Percentiles rank a stretch among this genome's conserved stretches.
Evolutionary conservation across 1,140 invertebrate genomes (phyloP).

Genomic region (Drosophila nebulosa): DNA sequence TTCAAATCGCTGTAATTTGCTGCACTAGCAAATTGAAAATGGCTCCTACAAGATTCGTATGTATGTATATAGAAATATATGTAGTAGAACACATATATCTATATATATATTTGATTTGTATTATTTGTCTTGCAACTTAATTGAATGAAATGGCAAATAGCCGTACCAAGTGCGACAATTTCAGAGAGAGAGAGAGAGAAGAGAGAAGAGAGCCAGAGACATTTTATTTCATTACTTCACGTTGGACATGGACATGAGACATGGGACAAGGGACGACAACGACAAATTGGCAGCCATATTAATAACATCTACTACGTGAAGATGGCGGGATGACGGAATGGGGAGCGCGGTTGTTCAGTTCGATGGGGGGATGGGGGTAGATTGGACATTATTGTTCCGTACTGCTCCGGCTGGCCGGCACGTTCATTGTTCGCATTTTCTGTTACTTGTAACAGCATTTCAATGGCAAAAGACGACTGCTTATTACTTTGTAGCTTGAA

Average conservation of each 20-base stretch:
- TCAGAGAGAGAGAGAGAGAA: too few species aligned
- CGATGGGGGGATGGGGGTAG: constrained; percentile 2
- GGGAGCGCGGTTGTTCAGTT: background rate
- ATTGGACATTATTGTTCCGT: constrained; percentile 49
- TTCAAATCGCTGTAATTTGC: constrained; percentile 55
- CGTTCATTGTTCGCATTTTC: constrained; percentile 68
- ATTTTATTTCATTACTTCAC: constrained; percentile 55
- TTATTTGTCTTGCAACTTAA: constrained; percentile 76
- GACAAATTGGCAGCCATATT: constrained; percentile 77
- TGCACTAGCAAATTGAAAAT: constrained; percentile 70
- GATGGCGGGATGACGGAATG: background rate
- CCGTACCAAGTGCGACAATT: constrained; percentile 67
- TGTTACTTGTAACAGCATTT: constrained; percentile 75
- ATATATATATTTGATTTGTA: constrained; percentile 54
- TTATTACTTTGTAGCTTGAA: constrained; percentile 51
- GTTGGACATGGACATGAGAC: constrained; percentile 2
- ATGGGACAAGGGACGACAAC: constrained; percentile 32
- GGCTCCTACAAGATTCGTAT: constrained; percentile 54
- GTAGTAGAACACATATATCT: background rate
- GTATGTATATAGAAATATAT: background rate
- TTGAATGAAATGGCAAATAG: constrained; percentile 76
- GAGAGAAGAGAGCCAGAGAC: constrained; percentile 27
- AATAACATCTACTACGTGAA: constrained; percentile 61
- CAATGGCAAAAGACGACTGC: constrained; percentile 55
- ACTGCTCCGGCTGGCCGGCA: constrained; percentile 31